These are phyloP conservation scores for Amphimallon solstitiale DNA, from an alignment of 2,888 invertebrate genomes.

Conservation along the genomic window DNA sequence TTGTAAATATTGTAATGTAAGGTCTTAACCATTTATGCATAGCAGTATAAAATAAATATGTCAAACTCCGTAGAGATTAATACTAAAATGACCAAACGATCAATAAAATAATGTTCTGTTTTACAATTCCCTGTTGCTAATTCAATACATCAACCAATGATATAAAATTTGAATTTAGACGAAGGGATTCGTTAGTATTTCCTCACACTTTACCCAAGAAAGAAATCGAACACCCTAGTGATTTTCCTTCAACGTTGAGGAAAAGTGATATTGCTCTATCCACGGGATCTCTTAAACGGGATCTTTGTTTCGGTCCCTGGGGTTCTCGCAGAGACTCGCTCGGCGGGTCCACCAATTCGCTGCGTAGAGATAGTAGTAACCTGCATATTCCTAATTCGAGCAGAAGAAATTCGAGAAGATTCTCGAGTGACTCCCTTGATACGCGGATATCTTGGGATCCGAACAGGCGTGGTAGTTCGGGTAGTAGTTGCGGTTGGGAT, in stretches of 20 bases:
- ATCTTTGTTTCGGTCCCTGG: slow-evolving; percentile 45
- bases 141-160: slow-evolving; percentile 25
- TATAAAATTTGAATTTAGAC: slow-evolving; percentile 59
- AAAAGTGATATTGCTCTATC: slow-evolving; percentile 63
- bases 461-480: slow-evolving; percentile 69
- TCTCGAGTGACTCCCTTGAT: slow-evolving; percentile 79
- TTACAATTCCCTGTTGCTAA: no score
- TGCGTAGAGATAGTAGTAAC: slow-evolving; percentile 59
- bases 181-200: slow-evolving; percentile 71
- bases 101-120: no score
- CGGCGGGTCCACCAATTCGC: slow-evolving; percentile 55
- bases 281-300: slow-evolving; percentile 55
- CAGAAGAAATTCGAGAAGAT: slow-evolving; percentile 66
- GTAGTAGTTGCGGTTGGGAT: slow-evolving; percentile 69
- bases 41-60: no score
- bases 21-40: no score
- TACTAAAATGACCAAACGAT: no score
- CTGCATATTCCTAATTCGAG: slow-evolving; percentile 64
- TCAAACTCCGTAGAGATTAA: no score
- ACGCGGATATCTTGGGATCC: slow-evolving; percentile 77
- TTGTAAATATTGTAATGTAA: no score
- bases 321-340: slow-evolving; percentile 55
- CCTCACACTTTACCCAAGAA: slow-evolving; percentile 68
- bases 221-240: slow-evolving; percentile 76
- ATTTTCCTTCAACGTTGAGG: slow-evolving; percentile 75